phyloP scores from a whole-genome alignment of 2,113 vertebrate genomes.

The Chaetops frenatus region DNA sequence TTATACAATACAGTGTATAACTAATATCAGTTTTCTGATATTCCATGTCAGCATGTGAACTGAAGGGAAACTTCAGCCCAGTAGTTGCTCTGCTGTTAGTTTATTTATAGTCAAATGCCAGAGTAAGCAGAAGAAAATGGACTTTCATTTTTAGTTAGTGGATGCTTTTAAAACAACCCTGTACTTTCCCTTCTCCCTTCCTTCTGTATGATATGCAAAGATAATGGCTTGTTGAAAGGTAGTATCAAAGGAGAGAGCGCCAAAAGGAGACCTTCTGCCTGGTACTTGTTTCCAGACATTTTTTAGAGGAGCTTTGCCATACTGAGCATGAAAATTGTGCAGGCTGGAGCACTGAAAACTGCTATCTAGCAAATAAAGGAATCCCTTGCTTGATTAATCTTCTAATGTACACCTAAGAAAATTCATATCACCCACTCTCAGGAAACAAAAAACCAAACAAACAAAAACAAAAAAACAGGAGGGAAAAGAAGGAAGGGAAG shows the following conservation, averaged over 20 bases:
- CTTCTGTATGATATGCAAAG: not conserved
- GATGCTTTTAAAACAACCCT: not conserved
- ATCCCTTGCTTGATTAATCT: not conserved
- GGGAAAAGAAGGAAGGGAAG: too few relatives aligned
- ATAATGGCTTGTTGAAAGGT: not conserved
- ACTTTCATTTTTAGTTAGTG: not conserved
- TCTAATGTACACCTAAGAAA: not conserved
- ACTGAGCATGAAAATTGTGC: not conserved
- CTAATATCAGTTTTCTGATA: not conserved
- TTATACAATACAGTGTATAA: not conserved
- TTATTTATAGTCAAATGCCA: not conserved
- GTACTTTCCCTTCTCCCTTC: not conserved
- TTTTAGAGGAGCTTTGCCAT: not conserved
- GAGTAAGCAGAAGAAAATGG: not conserved
- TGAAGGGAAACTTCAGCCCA: not conserved
- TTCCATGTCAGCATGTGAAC: not conserved
- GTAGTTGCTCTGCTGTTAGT: not conserved
- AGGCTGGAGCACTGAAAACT: not conserved
- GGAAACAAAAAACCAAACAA: not conserved
- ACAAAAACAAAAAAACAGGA: rapidly evolving
- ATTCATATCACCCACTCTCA: not conserved
- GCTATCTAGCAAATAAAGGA: not conserved
- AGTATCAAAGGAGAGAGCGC: not conserved
- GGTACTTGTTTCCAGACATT: not conserved
- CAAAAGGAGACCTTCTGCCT: not conserved